A percentile compares a stretch with the other conserved stretches of the same genome.
phyloP scores from a whole-genome alignment of 2,888 invertebrate genomes.

The Rhagium mordax region DNA sequence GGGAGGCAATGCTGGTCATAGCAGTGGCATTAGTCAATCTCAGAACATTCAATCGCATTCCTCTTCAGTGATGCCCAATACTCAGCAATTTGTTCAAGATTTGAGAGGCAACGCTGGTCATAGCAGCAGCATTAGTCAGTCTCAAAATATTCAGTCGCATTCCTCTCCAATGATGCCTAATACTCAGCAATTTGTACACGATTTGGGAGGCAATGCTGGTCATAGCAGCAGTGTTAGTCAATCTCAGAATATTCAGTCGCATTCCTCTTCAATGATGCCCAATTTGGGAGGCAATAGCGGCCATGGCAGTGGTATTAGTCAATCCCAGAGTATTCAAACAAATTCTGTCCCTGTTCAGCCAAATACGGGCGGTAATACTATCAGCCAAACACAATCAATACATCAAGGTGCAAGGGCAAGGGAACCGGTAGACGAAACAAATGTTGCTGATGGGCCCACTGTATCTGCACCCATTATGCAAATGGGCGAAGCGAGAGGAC shows the following conservation, averaged over 20 bases:
- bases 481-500: neutral
- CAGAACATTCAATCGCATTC: neutral
- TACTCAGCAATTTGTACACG: neutral
- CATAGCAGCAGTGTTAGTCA: too few species aligned
- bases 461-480: too few species aligned
- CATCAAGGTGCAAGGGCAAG: neutral
- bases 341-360: neutral
- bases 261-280: neutral
- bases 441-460: too few species aligned
- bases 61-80: neutral
- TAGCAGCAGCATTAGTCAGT: neutral
- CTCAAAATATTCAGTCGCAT: neutral
- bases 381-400: neutral
- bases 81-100: neutral
- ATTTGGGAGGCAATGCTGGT: neutral
- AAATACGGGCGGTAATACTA: neutral
- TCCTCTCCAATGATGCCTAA: neutral
- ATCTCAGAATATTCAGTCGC: neutral
- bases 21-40: neutral
- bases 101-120: neutral
- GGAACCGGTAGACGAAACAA: neutral
- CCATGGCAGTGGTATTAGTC: too few species aligned
- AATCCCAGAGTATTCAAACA: neutral
- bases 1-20: neutral
- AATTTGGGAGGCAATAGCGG: too few species aligned